Base-by-base conservation (phyloP, 2,888 invertebrate genomes). In the Romanomermis culicivorax region DNA sequence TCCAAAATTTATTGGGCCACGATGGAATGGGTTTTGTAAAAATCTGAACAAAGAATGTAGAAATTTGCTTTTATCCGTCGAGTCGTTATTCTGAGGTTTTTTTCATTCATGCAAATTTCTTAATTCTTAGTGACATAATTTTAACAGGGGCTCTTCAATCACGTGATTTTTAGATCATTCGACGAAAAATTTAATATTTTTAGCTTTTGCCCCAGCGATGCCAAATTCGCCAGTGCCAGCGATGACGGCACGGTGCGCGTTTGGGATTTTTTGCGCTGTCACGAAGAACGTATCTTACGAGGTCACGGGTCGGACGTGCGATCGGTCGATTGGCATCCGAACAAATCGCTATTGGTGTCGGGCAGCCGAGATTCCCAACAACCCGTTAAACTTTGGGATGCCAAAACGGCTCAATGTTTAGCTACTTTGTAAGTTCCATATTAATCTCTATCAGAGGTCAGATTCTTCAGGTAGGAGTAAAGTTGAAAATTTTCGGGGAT, bases 341-440 rank as follows among this genome's bases (percentile, higher is more conserved):
- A 86, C 65, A 97, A 95, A 73, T 83, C 85, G 57, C 78, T 99
- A 51, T 81, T 99, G 63, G 88, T 89, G 43, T 95, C 95, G 1
- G 97, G 97, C 20, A 95, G 93, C 70, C 93, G 97, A 75, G 97
- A 99, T 71, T 93, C 91, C 70, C 97, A 99, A 69, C 97, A 99
- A 69, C 97, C 97, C 2, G 86, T 99, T 42, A 99, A 97, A 72
- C 74, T 99, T 52, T 99, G 97, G 97, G 97, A 97, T 76, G 93
- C 97, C 2, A 91, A 89, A 70, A 82, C 83, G 55, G 95, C 93
- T 3, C 82, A 84, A 60, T 87, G 91, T 48, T 74, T 97, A 54
- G 88, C 93, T 23, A 97, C 95, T 42, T 75, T 97, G 78, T 84
- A 76, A 77, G 79, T 76, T n/a, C 24, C 43, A 42, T n/a, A 48